Base-by-base conservation (phyloP, 2,797 vertebrate species). In the Sebastes melanostomus region DNA sequence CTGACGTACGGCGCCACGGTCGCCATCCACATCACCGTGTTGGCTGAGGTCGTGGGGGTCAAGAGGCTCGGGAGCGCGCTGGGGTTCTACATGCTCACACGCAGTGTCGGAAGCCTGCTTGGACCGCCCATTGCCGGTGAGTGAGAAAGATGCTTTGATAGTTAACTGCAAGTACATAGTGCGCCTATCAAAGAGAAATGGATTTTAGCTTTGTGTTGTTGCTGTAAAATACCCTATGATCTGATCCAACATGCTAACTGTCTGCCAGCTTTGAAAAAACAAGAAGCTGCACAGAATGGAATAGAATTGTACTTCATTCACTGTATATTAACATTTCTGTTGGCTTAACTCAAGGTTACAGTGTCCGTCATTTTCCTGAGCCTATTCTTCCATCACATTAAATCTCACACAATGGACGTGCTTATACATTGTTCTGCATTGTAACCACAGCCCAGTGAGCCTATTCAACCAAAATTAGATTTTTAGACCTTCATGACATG, bases 61-160 rank as follows among this genome's bases (percentile, higher is more conserved):
- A 77, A 91, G 30, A 81, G 91, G 86, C 92, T 96, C 5, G 94
- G 95, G 60, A 96, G 94, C 3, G 93, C 94, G 0, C 86, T 96
- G 56, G 95, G 94, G 10, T 95, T 96, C 88, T 96, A 95, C 90
- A 96, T 96, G 95, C 91, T 96, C 34, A 94, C 96, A 70, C 90
- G 93, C 80, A 96, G 95, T 82, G 90, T 87, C 18, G 94, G 95
- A 73, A 95, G 95, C 42, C 93, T 96, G 74, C 72, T 96, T 11
- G 95, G 96, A 52, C 94, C 94, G 2, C 93, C 95, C 61, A 88
- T 96, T 13, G 93, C 94, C 8, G 95, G 95, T 96, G 86, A 91
- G 91, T 66, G 30, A 69, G 70, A 67, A 34, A 24, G n/a, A 75
- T 25, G 11, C 72, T 75, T 81, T 78, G 38, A 83, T 67, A 38